Base-by-base conservation (phyloP, 2,888 invertebrate genomes). In the Criorhina ranunculi region DNA sequence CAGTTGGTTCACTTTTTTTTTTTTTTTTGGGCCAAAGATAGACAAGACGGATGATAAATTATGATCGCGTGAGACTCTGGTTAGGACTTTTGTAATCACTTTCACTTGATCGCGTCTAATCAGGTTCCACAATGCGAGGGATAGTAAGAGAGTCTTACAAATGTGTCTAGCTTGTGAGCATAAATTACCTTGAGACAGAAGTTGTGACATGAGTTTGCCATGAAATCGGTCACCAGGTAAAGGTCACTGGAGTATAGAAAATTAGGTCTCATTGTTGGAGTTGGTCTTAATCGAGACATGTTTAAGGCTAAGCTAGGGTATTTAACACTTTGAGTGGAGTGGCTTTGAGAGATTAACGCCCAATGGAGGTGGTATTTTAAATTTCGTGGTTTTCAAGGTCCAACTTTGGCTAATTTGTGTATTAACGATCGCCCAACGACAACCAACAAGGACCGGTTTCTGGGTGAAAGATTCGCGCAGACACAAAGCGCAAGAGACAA, bases 41-140 rank as follows among this genome's bases (percentile, higher is more conserved):
- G 24, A 53, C 49, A 46, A n/a, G 60, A 40, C 60, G 60, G 51
- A 53, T 72, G 60, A 72, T 51, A 37, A 60, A 72, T 72, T 72
- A 51, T 60, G 51, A 60, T 24, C 17, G 46, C 31, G 3, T 15
- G 15, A 17, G 46, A 6, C 7, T 8, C 49, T 17, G 19, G 46
- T 12, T 35, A 35, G 12, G 17, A 44, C 9, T 12, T 35, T 70
- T 51, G 46, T 24, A 73, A 73, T 73, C 64, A 75, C 75, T 75
- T 75, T 75, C 75, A 75, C 75, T 46, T 57, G 57, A 64, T 64
- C 57, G 42, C 1, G 12, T 60, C 9, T 40, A 40, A 53, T 62
- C 51, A 33, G 62, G 62, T 53, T 62, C 33, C 8, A n/a, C 17
- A 33, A 12, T 12, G 29, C 17, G 19, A n/a, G 49, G 37, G 12